Evolutionary conservation across 2,888 invertebrate species (phyloP).

Genomic region (Tiliacea citrago): DNA sequence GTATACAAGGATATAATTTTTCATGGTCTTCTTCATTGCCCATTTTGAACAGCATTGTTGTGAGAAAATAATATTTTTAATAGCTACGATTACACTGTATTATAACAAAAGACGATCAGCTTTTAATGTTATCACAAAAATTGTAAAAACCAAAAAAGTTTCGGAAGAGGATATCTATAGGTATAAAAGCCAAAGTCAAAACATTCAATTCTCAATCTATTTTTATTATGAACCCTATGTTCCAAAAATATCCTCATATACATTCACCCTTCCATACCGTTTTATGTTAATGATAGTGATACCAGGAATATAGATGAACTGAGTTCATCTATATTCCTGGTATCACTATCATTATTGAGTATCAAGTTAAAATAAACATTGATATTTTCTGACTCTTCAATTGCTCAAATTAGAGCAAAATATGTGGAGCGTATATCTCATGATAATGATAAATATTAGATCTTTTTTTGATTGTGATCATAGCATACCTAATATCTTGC

Average conservation of each 20-base stretch:
- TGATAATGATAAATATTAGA: too few relatives aligned
- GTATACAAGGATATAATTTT: slow-evolving; percentile 1
- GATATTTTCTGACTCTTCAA: neutral
- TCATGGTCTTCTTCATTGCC: neutral
- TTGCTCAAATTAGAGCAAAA: neutral
- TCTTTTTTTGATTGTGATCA: neutral
- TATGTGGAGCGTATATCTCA: too few relatives aligned
- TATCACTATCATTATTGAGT: too few relatives aligned
- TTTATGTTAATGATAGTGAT: slow-evolving; percentile 7
- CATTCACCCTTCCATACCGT: neutral
- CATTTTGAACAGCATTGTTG: neutral
- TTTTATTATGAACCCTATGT: slow-evolving; percentile 7
- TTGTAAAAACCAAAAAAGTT: neutral
- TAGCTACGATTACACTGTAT: neutral
- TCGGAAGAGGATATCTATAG: neutral
- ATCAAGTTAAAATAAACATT: neutral
- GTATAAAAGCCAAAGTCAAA: neutral
- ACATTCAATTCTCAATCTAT: neutral
- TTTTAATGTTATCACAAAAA: neutral
- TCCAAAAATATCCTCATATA: neutral
- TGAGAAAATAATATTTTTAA: neutral
- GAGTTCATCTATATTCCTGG: too few relatives aligned
- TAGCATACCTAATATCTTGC: neutral
- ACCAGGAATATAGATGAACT: neutral
- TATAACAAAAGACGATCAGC: neutral